phyloP scores from a whole-genome alignment of 1,140 invertebrate species.

The Scylla paramamosain region DNA sequence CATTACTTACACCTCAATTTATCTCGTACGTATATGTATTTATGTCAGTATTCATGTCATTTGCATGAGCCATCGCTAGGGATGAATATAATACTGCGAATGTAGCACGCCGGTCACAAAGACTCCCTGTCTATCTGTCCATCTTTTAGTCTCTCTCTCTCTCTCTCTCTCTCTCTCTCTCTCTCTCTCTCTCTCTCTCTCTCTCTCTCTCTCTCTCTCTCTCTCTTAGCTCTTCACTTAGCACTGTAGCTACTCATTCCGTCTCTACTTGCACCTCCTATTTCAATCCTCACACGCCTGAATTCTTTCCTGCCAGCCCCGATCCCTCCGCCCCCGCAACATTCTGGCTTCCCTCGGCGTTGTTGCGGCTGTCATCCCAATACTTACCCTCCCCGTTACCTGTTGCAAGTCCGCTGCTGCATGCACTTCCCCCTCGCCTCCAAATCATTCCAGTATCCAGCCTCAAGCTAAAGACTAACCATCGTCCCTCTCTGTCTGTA shows the following conservation, averaged over 20 bases:
- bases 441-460: slow-evolving; percentile 13
- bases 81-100: too few relatives aligned
- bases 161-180: too few relatives aligned
- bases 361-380: slow-evolving; percentile 7
- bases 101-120: too few relatives aligned
- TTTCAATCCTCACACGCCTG: not conserved
- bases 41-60: too few relatives aligned
- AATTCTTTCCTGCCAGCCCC: not conserved
- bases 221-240: too few relatives aligned
- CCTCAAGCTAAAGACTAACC: not conserved
- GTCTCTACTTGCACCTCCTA: not conserved
- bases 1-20: not conserved
- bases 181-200: too few relatives aligned
- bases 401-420: not conserved
- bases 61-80: too few relatives aligned
- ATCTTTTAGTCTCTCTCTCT: too few relatives aligned
- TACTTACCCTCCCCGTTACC: slow-evolving; percentile 3
- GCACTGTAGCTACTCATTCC: not conserved
- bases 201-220: too few relatives aligned
- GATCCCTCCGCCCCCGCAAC: not conserved
- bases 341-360: slow-evolving; percentile 17
- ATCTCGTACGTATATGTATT: not conserved
- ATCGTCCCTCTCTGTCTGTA: slow-evolving; percentile 12
- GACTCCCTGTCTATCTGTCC: too few relatives aligned
- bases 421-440: not conserved